These are phyloP conservation scores for Gymnocypris eckloni DNA, from an alignment of 2,797 vertebrate genomes.

Conservation along the genomic window DNA sequence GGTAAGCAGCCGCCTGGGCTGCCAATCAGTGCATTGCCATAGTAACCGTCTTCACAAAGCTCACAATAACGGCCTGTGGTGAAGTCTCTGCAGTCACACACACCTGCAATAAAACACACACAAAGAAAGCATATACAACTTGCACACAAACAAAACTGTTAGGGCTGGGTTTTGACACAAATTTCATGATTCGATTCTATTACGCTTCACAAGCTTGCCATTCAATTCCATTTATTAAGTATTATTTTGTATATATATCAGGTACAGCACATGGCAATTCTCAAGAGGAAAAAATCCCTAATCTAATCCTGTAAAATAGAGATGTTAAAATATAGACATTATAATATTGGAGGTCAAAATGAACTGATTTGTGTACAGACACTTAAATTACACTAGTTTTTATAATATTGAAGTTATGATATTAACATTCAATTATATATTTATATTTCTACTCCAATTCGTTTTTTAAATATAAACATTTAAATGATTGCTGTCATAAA, in stretches of 20 bases:
- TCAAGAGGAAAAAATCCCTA: not conserved
- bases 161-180: not conserved
- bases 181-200: not conserved
- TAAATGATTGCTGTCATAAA: not conserved
- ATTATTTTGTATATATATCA: not conserved
- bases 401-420: not conserved
- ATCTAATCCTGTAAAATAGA: not conserved
- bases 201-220: no score
- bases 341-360: not conserved
- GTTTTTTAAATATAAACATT: not conserved
- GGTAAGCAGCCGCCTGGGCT: conserved; percentile 79
- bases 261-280: not conserved
- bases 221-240: no score
- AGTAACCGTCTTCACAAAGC: conserved; percentile 86
- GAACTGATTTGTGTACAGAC: not conserved
- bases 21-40: conserved; percentile 85
- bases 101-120: conserved; percentile 75
- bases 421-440: no score
- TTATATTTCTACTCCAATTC: not conserved
- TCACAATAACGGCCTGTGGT: conserved; percentile 87
- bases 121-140: conserved; percentile 23
- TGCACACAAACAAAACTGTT: conserved; percentile 17
- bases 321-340: not conserved
- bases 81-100: conserved; percentile 85
- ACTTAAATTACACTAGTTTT: not conserved